Percentiles rank a stretch among this genome's conserved stretches.
Conservation (phyloP, 2,888 invertebrate genomes). For the Polia nebulosa region DNA sequence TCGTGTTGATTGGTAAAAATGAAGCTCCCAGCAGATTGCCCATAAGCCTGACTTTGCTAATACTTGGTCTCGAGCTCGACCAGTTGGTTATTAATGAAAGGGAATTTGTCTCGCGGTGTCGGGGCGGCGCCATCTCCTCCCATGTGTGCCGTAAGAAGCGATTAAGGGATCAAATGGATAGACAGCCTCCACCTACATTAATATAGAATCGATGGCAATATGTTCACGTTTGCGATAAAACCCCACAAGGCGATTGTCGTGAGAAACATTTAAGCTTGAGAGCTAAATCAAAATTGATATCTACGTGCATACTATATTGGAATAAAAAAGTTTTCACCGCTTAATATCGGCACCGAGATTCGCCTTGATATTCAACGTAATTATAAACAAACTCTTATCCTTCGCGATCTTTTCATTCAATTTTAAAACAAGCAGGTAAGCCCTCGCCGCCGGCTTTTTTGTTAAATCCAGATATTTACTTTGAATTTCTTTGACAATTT, state of each 20-base stretch:
- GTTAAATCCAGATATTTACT: slow-evolving; percentile 40
- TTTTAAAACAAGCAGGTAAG: slow-evolving; percentile 29
- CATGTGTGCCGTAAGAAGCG: slow-evolving; percentile 30
- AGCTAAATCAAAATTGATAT: not conserved
- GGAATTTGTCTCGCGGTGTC: slow-evolving; percentile 8
- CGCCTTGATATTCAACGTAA: slow-evolving; percentile 11
- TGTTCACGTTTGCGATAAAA: not conserved
- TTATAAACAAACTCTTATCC: slow-evolving; percentile 31
- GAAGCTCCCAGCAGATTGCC: not conserved
- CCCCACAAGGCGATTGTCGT: not conserved
- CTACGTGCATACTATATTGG: too few relatives aligned
- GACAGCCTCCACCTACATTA: not conserved
- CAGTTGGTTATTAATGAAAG: slow-evolving; percentile 39
- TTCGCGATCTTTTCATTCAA: slow-evolving; percentile 12
- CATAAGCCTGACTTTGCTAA: slow-evolving; percentile 11
- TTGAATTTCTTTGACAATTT: slow-evolving; percentile 48
- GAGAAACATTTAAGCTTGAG: not conserved
- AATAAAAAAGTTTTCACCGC: not conserved
- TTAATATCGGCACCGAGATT: not conserved
- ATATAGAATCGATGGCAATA: slow-evolving; percentile 31
- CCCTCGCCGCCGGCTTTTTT: not conserved
- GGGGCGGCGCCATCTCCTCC: not conserved
- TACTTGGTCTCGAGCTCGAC: slow-evolving; percentile 18
- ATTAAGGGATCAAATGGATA: slow-evolving; percentile 45
- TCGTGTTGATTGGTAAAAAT: slow-evolving; percentile 39